phyloP scores from a whole-genome alignment of 2,797 vertebrate genomes.

The Carapus acus region DNA sequence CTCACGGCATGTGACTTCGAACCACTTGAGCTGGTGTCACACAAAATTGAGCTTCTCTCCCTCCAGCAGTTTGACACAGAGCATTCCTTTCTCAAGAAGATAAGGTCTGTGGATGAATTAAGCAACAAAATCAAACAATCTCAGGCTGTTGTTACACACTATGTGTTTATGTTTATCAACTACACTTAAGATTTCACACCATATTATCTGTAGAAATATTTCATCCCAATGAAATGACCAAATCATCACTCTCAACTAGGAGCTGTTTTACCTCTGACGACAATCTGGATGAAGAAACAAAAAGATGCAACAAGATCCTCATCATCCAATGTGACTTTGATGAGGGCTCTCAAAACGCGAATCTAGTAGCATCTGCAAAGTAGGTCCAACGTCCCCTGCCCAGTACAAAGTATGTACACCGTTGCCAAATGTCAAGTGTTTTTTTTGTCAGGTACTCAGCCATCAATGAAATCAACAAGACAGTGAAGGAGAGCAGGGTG shows the following conservation, averaged over 20 bases:
- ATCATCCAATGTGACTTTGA: constrained; percentile 91
- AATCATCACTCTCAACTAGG: constrained; percentile 52
- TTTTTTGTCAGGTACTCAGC: constrained; percentile 76
- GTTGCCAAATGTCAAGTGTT: constrained; percentile 8
- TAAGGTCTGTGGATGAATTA: constrained; percentile 73
- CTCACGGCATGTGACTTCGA: constrained; percentile 78
- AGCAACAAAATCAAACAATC: neutral
- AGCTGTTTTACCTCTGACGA: constrained; percentile 65
- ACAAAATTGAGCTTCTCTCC: constrained; percentile 73
- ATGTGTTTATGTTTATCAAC: no score
- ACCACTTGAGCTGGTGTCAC: constrained; percentile 58
- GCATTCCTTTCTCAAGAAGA: constrained; percentile 84
- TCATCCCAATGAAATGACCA: neutral
- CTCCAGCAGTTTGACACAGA: constrained; percentile 95
- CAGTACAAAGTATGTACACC: neutral
- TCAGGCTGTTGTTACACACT: no score
- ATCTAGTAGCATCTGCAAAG: constrained; percentile 91
- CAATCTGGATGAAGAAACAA: constrained; percentile 13
- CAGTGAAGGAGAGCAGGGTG: constrained; percentile 56
- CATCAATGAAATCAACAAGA: constrained; percentile 89
- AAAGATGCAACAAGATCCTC: constrained; percentile 73
- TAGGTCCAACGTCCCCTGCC: constrained; percentile 55
- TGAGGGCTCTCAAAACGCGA: constrained; percentile 75
- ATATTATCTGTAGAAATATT: no score
- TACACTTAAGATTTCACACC: no score